Evolutionary conservation across 92 coral and sea anemone genomes (phyloP).

Genomic region (Umimayanthus chanpuru): DNA sequence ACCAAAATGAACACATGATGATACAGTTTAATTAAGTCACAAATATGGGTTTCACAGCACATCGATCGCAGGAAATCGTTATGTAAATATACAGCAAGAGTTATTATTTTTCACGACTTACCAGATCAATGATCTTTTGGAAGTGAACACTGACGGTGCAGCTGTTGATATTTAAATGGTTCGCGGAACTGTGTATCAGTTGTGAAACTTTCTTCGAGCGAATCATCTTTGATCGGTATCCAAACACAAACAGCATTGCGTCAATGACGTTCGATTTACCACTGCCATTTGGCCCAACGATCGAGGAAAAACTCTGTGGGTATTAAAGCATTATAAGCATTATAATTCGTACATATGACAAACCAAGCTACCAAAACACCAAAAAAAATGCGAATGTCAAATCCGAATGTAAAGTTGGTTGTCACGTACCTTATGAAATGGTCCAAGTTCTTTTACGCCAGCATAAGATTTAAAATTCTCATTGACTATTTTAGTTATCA

Average conservation of each 20-base stretch:
- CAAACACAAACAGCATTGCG: constrained; percentile 98
- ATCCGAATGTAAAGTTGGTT: not conserved
- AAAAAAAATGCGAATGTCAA: too few species aligned
- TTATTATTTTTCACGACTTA: constrained; percentile 41
- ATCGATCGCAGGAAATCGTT: not conserved
- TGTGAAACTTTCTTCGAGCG: constrained; percentile 95
- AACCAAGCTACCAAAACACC: not conserved
- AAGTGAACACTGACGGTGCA: constrained; percentile 92
- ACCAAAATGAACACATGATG: too few species aligned
- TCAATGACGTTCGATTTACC: constrained; percentile 98
- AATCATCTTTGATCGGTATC: constrained; percentile 97
- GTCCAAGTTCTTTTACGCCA: constrained; percentile 92
- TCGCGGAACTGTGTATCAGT: constrained; percentile 93
- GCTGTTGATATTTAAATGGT: constrained; percentile 79
- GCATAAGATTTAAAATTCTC: constrained; percentile 98
- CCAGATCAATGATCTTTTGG: constrained; percentile 94
- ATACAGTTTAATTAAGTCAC: too few species aligned
- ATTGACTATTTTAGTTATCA: constrained; percentile 93
- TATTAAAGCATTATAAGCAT: not conserved
- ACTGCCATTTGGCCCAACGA: constrained; percentile 99
- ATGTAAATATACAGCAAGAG: too few species aligned
- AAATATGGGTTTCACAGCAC: too few species aligned
- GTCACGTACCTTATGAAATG: constrained; percentile 89
- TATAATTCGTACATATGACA: not conserved
- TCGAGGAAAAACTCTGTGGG: constrained; percentile 93